Base-by-base conservation (phyloP, 2,888 invertebrate genomes). In the Temnothorax unifasciatus region DNA sequence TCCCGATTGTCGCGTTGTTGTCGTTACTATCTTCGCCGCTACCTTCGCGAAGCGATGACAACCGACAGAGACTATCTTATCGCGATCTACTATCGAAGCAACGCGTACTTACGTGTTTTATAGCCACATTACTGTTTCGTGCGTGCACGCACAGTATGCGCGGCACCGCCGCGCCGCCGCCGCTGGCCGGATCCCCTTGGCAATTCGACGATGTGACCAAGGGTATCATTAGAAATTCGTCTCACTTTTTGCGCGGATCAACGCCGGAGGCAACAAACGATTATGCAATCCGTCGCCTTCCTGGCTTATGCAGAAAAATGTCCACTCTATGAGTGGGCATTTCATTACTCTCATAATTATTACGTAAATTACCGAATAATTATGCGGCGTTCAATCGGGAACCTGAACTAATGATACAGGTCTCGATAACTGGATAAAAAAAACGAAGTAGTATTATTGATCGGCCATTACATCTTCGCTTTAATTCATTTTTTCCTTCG, bases 11-110 rank as follows among this genome's bases (percentile, higher is more conserved):
- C n/a, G 13, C 18, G 61, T 38, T 38, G 29, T 63, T 34, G 52
- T 77, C 52, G 18, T 54, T 25, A 59, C 71, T 84, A 57, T 18
- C 82, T 18, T 73, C 21, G 25, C 29, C 76, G 63, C 41, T 85
- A 71, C 34, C 71, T 64, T 84, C 82, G 84, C 83, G 77, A 73
- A 73, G 76, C 85, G 87, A 89, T 90, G 90, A 90, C 90, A 90
- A 90, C 82, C 86, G 69, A 59, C 71, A 83, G 68, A 82, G 76
- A 21, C 61, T 85, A 90, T 90, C 89, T 90, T 88, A 90, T 90
- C 90, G 74, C 59, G 83, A 90, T 90, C 90, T 85, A 34, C 44
- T 38, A 90, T 90, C 90, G 83, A 75, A 21, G 54, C 15, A 57
- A 84, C 73, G 85, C 84, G 84, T 87, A 76, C 75, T 87, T 87